These are phyloP conservation scores for Brachionus paranguensis DNA, from an alignment of 1,140 invertebrate genomes.

Conservation along the genomic window DNA sequence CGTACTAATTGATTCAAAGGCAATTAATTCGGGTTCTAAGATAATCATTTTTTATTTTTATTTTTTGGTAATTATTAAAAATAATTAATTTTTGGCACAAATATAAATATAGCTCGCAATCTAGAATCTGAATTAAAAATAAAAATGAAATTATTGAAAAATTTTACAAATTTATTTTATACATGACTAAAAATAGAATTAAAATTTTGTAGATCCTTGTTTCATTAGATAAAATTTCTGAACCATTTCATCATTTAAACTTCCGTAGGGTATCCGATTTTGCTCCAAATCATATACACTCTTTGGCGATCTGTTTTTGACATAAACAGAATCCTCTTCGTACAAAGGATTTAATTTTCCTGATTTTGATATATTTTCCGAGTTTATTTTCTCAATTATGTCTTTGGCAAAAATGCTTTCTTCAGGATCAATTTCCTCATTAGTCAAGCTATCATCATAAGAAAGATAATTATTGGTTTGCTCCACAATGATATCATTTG, in stretches of 20 bases:
- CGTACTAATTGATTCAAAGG: too few relatives aligned
- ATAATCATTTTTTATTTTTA: too few relatives aligned
- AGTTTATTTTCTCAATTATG: slow-evolving; percentile 23
- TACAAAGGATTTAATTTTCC: slow-evolving; percentile 34
- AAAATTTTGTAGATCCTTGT: slow-evolving; percentile 21
- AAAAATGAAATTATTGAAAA: background rate
- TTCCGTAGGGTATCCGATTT: too few relatives aligned
- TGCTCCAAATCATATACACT: background rate
- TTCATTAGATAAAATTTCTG: background rate
- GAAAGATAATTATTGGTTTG: background rate
- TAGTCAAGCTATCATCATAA: background rate
- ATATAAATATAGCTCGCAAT: too few relatives aligned
- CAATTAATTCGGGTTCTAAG: too few relatives aligned
- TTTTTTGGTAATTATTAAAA: too few relatives aligned
- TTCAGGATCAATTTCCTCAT: background rate
- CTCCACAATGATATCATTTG: background rate
- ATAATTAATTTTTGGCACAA: too few relatives aligned
- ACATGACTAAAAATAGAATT: background rate
- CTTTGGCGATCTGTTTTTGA: background rate
- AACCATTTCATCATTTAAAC: background rate
- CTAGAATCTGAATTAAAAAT: too few relatives aligned
- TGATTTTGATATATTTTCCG: background rate
- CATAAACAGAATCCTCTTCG: background rate
- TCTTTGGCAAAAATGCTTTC: background rate
- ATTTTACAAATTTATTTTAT: background rate